These are phyloP conservation scores for Ashinkailepas kermadecensis DNA, from an alignment of 2,888 invertebrate genomes.

Conservation along the genomic window DNA sequence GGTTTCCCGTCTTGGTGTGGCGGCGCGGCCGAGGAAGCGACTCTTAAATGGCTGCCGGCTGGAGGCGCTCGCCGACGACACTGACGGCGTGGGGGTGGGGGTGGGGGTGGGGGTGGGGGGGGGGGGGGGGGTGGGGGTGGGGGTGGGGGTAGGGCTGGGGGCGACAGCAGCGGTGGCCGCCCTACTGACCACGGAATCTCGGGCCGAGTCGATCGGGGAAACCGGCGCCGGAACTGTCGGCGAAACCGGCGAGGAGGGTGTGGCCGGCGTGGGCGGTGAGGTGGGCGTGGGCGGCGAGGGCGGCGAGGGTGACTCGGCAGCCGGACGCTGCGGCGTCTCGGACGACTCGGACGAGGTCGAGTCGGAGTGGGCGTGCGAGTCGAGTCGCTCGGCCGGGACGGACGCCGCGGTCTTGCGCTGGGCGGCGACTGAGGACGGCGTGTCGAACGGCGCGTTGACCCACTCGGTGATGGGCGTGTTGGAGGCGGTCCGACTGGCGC, in stretches of 20 bases:
- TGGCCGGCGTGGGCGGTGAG: not conserved
- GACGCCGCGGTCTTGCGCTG: not conserved
- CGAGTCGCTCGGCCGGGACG: not conserved
- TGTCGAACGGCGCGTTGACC: not conserved
- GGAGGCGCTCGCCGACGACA: not conserved
- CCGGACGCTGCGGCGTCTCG: not conserved
- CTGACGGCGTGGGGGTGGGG: not conserved
- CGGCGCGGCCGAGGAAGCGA: constrained; percentile 65
- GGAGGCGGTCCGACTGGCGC: not conserved
- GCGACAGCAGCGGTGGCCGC: not conserved
- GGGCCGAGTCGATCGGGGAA: not conserved
- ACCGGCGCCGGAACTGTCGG: not conserved
- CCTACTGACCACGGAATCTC: not conserved
- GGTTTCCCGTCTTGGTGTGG: constrained; percentile 53
- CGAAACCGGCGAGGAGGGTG: not conserved
- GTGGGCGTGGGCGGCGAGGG: not conserved
- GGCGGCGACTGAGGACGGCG: not conserved
- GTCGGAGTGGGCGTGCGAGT: not conserved
- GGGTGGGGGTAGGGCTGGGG: not conserved
- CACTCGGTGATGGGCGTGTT: not conserved
- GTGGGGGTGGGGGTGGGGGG: not conserved
- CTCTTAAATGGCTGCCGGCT: constrained; percentile 67
- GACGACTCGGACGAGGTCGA: not conserved
- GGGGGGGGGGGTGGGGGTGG: not conserved
- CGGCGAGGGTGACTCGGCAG: not conserved